Conservation (phyloP, 2,797 vertebrate genomes). For the Gouania willdenowi region DNA sequence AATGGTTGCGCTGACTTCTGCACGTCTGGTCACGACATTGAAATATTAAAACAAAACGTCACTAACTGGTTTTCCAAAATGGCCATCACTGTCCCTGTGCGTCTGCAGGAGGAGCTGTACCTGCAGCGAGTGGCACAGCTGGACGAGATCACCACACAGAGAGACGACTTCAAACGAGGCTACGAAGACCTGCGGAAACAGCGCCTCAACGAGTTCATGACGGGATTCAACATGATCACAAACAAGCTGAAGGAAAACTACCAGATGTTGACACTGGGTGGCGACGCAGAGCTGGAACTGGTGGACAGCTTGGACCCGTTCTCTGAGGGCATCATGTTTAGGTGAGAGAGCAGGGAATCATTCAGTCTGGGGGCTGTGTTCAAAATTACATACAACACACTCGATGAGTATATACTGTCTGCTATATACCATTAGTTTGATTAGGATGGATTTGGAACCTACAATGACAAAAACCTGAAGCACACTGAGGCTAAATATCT, state of each 20-base stretch:
- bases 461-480: too few relatives aligned
- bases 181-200: conserved; percentile 90
- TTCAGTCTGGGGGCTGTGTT: too few relatives aligned
- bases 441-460: too few relatives aligned
- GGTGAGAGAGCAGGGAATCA: too few relatives aligned
- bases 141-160: conserved; percentile 86
- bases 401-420: too few relatives aligned
- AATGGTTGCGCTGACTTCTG: too few relatives aligned
- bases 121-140: conserved; percentile 89
- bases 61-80: too few relatives aligned
- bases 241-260: conserved; percentile 98
- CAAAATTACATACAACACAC: too few relatives aligned
- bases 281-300: conserved; percentile 94
- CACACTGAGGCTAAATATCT: too few relatives aligned
- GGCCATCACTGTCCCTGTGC: background rate
- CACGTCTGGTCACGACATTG: too few relatives aligned
- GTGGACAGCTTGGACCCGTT: conserved; percentile 98
- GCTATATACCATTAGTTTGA: too few relatives aligned
- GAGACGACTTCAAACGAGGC: conserved; percentile 86
- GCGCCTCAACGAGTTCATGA: conserved; percentile 96
- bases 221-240: conserved; percentile 93
- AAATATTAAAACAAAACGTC: too few relatives aligned
- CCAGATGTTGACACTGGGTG: conserved; percentile 96
- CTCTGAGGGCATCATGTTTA: conserved; percentile 97
- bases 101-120: conserved; percentile 88